A percentile compares a stretch with the other conserved stretches of the same genome.
These are phyloP conservation scores for Ferdinandea cuprea DNA, from an alignment of 2,888 invertebrate genomes.

Conservation along the genomic window DNA sequence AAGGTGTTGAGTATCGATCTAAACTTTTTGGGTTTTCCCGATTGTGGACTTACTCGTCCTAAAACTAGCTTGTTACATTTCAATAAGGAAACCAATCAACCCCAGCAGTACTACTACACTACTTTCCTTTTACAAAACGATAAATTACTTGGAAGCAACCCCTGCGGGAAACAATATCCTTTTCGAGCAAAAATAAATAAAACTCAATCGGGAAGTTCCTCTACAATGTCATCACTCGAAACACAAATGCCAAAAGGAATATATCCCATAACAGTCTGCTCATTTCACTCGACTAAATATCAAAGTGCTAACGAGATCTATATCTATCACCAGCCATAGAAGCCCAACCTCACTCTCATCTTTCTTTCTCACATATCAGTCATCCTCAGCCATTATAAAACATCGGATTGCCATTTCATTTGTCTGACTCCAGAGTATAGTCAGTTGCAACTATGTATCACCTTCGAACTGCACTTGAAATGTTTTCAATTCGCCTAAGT, in stretches of 20 bases:
- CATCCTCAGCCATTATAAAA: not conserved
- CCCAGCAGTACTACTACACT: too few relatives aligned
- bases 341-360: not conserved
- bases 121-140: too few relatives aligned
- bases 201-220: not conserved
- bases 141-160: too few relatives aligned
- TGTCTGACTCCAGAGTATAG: slow-evolving; percentile 19
- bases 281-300: slow-evolving; percentile 20
- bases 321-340: not conserved
- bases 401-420: slow-evolving; percentile 4
- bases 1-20: too few relatives aligned
- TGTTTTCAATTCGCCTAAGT: slow-evolving; percentile 48
- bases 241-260: slow-evolving; percentile 1
- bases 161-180: too few relatives aligned
- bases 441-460: slow-evolving; percentile 27
- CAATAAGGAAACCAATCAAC: too few relatives aligned
- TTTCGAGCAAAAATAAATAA: too few relatives aligned
- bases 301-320: slow-evolving; percentile 15
- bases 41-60: too few relatives aligned
- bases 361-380: not conserved
- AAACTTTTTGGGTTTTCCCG: too few relatives aligned
- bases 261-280: slow-evolving; percentile 17
- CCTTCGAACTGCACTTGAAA: slow-evolving; percentile 32
- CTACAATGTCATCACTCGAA: not conserved
- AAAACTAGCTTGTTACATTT: too few relatives aligned